phyloP scores from a whole-genome alignment of 1,140 invertebrate genomes.

The Drosophila bipectinata region DNA sequence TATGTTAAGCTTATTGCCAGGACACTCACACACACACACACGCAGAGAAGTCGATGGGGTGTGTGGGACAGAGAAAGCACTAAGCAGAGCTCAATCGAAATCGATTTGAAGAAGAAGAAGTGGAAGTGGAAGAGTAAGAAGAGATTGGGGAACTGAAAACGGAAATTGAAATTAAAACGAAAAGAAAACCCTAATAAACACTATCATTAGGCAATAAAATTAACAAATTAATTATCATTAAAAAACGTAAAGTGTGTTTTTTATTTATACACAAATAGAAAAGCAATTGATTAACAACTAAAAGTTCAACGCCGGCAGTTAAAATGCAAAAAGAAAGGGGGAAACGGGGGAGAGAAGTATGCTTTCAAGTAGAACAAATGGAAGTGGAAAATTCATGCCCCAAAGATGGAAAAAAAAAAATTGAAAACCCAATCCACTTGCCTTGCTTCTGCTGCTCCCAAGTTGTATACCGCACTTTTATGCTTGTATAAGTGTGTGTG shows the following conservation, averaged over 20 bases:
- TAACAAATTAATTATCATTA: background rate
- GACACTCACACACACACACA: conserved; percentile 25
- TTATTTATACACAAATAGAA: conserved; percentile 12
- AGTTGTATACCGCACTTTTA: conserved; percentile 24
- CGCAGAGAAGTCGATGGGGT: conserved; percentile 28
- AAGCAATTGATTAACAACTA: conserved; percentile 70
- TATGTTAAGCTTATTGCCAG: conserved; percentile 71
- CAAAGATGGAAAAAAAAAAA: conserved; percentile 59
- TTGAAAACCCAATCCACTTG: conserved; percentile 75
- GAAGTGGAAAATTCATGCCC: conserved; percentile 29
- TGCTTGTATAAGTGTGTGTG: conserved; percentile 1
- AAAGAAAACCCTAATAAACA: conserved; percentile 8
- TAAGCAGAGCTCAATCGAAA: conserved; percentile 40
- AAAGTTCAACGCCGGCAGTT: conserved; percentile 58
- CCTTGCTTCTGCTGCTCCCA: conserved; percentile 27
- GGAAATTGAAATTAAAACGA: conserved; percentile 38
- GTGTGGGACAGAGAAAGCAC: conserved; percentile 20
- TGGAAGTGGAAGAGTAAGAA: conserved; percentile 10
- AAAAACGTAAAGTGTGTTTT: background rate
- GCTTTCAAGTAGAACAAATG: conserved; percentile 9
- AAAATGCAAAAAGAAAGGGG: conserved; percentile 29
- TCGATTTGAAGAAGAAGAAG: conserved; percentile 44
- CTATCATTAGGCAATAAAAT: background rate
- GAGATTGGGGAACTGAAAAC: conserved; percentile 30
- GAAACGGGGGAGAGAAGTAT: conserved; percentile 10